phyloP scores from a whole-genome alignment of 2,797 vertebrate genomes.

The Ptychobarbus kaznakovi region DNA sequence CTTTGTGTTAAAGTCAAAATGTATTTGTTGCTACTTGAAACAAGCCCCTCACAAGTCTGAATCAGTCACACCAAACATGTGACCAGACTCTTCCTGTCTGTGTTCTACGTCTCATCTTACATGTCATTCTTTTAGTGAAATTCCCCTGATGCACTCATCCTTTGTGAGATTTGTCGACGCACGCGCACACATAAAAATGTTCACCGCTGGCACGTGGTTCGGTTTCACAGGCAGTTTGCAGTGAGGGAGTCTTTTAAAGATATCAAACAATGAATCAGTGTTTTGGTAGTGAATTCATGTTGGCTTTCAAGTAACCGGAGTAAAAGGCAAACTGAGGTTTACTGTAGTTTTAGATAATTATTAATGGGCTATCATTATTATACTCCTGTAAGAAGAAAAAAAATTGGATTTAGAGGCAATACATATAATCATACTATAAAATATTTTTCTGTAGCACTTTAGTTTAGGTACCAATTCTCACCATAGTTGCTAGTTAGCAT shows the following conservation, averaged over 20 bases:
- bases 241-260: background rate
- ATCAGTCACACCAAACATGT: conserved; percentile 22
- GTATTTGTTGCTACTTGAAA: background rate
- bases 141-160: background rate
- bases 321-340: background rate
- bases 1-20: background rate
- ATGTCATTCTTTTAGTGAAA: background rate
- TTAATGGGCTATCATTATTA: background rate
- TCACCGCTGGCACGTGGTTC: background rate
- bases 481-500: background rate
- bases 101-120: background rate
- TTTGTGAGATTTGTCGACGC: too few species aligned
- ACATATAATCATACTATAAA: background rate
- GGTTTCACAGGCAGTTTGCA: background rate
- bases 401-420: background rate
- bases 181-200: background rate
- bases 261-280: background rate
- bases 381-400: background rate
- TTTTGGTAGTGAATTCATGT: background rate
- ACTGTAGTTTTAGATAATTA: background rate
- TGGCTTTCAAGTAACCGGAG: background rate
- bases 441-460: background rate
- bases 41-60: background rate
- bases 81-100: background rate
- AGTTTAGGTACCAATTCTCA: background rate